Evolutionary conservation across 2,797 vertebrate species (phyloP), one percentile per base, ranked within the genome.

Genomic region (Alcedo atthis): DNA sequence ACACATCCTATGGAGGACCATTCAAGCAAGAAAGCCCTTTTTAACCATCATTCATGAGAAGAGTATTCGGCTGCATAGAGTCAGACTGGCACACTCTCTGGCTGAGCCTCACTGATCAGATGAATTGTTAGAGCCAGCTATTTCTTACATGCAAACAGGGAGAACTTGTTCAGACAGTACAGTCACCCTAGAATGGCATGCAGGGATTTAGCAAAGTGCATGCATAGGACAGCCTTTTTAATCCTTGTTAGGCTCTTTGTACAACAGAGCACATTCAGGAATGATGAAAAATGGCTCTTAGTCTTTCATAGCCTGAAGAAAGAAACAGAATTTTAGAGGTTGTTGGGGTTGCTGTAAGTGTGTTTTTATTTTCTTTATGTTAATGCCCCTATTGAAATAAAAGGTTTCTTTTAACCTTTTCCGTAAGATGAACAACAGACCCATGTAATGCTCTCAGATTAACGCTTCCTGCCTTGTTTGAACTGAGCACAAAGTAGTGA

Each of bases 61-160:
- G 93, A 94, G 89, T 79, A 91, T 96, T 92, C 91, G 85, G 82
- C 85, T 94, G 95, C 81, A 62, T 45, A 26, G 59, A 92, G 85
- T 66, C 89, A 90, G 85, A 45, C 62, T 85, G 94, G 94, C 93
- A 93, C 91, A 83, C 94, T 96, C 68, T 32, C 92, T 58, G 81
- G 87, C 93, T 95, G 94, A 96, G 93, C 63, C 90, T 81, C 88
- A 64, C 93, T 94, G 90, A 77, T 95, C 97, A 89, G 64, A 53
- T 85, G 94, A 95, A 95, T 97, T 96, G 94, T 96, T 95, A 92
- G 80, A 95, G 95, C 93, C 88, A 94, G 90, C 86, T 95, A 79
- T 94, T 95, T 93, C 95, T 94, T 95, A 87, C 96, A 66, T 93
- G 94, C 97, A 97, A 97, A 93, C 95, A 97, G 96, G 95, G 94